Evolutionary conservation across 23 tunicate species (phyloP).

Genomic region (Trididemnum miniatum): DNA sequence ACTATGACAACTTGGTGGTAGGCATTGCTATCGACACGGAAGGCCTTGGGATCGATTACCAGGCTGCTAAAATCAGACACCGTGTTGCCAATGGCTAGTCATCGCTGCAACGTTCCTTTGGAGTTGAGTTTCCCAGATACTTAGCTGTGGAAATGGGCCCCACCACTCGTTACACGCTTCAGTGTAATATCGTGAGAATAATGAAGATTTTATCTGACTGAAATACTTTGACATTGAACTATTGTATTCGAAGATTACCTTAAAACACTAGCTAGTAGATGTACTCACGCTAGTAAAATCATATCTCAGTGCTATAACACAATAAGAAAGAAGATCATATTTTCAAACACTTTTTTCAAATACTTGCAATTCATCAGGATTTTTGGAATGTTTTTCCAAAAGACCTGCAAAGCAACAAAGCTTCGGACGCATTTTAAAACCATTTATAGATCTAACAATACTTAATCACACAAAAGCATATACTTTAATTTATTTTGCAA

Average conservation of each 20-base stretch:
- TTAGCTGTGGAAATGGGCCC: neutral
- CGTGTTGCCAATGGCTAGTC: neutral
- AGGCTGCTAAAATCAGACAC: too few relatives aligned
- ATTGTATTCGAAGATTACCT: neutral
- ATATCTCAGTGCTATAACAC: conserved; percentile 62
- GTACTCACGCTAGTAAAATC: conserved; percentile 52
- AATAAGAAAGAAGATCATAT: conserved; percentile 79
- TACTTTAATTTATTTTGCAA: too few relatives aligned
- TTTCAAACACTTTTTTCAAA: conserved; percentile 53
- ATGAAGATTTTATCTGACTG: neutral
- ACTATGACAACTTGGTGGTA: too few relatives aligned
- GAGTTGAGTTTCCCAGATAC: neutral
- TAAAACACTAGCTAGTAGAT: neutral
- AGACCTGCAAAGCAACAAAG: conserved; percentile 43
- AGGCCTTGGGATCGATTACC: too few relatives aligned
- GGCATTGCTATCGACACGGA: too few relatives aligned
- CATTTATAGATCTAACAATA: too few relatives aligned
- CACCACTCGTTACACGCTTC: neutral
- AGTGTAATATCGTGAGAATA: neutral
- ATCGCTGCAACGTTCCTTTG: neutral
- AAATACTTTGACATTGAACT: neutral
- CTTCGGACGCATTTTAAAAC: too few relatives aligned
- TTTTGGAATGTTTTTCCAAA: conserved; percentile 30
- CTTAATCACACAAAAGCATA: too few relatives aligned
- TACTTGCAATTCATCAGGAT: conserved; percentile 26